Evolutionary conservation across 2,797 vertebrate species (phyloP), one percentile per base, ranked within the genome.

Genomic region (Denticeps clupeoides): DNA sequence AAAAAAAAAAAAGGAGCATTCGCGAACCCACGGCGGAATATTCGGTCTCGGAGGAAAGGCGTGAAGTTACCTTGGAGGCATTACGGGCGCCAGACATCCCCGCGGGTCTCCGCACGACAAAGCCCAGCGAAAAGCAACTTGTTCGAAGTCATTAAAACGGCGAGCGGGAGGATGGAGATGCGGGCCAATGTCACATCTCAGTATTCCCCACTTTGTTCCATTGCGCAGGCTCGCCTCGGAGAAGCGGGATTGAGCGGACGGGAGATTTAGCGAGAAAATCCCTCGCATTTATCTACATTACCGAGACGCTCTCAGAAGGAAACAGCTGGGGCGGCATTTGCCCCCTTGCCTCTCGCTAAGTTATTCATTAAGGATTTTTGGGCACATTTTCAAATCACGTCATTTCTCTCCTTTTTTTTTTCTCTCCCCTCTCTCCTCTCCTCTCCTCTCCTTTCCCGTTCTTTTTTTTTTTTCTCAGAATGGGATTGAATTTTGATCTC

Each of bases 281-380:
- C 92, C 91, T 93, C 90, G 93, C 93, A 97, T 97, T 95, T 93
- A 95, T 95, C 92, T 95, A 92, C 89, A 96, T 93, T 93, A 94
- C 89, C 90, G 88, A 90, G 91, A 91, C 89, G 91, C 90, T 89
- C 90, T 92, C 88, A 90, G 96, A 93, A 95, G 93, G 91, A 97
- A 95, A 95, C 94, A 95, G 92, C 93, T 94, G 93, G 89, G 86
- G 83, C 89, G 89, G 87, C 86, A 85, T 89, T 91, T 90, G 87
- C 89, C 86, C n/a, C n/a, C 91, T 90, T 87, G 89, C 90, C 91
- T 89, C 88, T 89, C 87, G 87, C 89, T 93, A 91, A 93, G 87
- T 95, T 95, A 93, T 88, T 87, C 85, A 92, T 88, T 91, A 90
- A 93, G 86, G 87, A 91, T 89, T 93, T n/a, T 97, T 93, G 90